Evolutionary conservation across 2,113 vertebrate species (phyloP).

Genomic region (Seriola aureovittata): DNA sequence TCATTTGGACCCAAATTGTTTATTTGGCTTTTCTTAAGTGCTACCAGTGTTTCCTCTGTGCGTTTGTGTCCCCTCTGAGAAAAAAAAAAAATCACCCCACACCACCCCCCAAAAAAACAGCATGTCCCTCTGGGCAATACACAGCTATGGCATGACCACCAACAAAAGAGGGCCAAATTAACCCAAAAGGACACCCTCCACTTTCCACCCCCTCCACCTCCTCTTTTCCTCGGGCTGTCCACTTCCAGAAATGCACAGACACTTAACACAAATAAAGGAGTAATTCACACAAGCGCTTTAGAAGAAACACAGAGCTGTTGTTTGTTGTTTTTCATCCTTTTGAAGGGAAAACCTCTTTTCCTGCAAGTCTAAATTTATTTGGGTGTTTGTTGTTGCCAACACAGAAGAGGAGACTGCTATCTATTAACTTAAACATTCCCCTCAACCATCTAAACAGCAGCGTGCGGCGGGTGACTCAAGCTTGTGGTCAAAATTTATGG

Average conservation of each 20-base stretch:
- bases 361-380: slow-evolving; percentile 56
- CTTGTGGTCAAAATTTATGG: slow-evolving; percentile 51
- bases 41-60: slow-evolving; percentile 86
- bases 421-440: slow-evolving; percentile 61
- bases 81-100: slow-evolving; percentile 61
- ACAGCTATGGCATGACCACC: slow-evolving; percentile 70
- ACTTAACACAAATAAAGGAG: slow-evolving; percentile 68
- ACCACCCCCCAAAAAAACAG: slow-evolving; percentile 42
- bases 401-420: slow-evolving; percentile 51
- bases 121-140: slow-evolving; percentile 68
- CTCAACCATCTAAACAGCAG: slow-evolving; percentile 46
- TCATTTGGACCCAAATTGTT: slow-evolving; percentile 86
- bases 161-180: slow-evolving; percentile 74
- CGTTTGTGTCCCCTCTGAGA: slow-evolving; percentile 72
- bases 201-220: slow-evolving; percentile 43
- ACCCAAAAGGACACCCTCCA: slow-evolving; percentile 68
- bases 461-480: slow-evolving; percentile 54
- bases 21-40: slow-evolving; percentile 86
- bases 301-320: slow-evolving; percentile 51
- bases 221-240: slow-evolving; percentile 61
- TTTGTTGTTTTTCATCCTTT: slow-evolving; percentile 53
- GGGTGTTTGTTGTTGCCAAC: slow-evolving; percentile 63
- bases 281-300: slow-evolving; percentile 62
- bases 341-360: slow-evolving; percentile 55
- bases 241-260: slow-evolving; percentile 64